Percentiles rank a stretch among this genome's conserved stretches.
Conservation (phyloP, 2,797 vertebrate genomes). For the Gymnopithys bicolor region DNA sequence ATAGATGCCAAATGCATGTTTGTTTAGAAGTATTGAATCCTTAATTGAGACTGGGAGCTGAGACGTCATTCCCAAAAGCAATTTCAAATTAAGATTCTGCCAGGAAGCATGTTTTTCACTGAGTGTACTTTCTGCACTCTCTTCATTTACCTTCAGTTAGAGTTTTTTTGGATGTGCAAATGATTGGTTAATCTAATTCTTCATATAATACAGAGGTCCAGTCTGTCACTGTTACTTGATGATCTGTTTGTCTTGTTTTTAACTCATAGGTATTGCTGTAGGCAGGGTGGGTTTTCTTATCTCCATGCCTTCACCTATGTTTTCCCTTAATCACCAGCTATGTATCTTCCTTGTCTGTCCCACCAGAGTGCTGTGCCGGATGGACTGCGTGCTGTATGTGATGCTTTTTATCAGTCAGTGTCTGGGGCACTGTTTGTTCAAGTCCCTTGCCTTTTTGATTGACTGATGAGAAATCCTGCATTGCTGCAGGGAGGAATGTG, state of each 20-base stretch:
- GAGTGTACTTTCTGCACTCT: neutral
- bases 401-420: neutral
- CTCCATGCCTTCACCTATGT: neutral
- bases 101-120: neutral
- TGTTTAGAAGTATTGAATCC: conserved; percentile 5
- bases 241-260: neutral
- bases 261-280: neutral
- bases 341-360: conserved; percentile 3
- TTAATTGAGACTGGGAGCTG: neutral
- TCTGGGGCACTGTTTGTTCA: neutral
- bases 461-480: neutral
- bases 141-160: neutral
- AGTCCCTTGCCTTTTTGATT: neutral
- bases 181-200: neutral
- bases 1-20: neutral
- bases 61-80: conserved; percentile 14
- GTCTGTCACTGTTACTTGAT: neutral
- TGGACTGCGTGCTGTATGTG: neutral
- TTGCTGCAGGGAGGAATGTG: neutral
- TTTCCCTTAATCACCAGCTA: neutral
- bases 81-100: neutral
- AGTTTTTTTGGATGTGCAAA: neutral
- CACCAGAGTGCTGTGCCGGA: neutral
- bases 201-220: neutral
- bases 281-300: conserved; percentile 11